Conservation (phyloP, 1,140 invertebrate species). For the Musca domestica region DNA sequence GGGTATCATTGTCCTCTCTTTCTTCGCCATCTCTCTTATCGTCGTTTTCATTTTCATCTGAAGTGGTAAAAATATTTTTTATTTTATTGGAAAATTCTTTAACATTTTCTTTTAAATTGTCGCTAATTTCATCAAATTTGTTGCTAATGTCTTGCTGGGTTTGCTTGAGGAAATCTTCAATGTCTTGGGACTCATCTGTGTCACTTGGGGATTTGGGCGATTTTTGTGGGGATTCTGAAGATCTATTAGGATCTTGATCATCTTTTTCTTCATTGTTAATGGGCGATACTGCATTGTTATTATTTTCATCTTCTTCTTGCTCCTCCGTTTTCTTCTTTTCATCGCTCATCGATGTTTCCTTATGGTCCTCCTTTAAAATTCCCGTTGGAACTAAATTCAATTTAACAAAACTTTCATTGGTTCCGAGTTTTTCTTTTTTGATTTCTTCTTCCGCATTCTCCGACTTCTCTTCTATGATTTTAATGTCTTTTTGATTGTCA, state of each 20-base stretch:
- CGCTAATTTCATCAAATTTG: constrained; percentile 5
- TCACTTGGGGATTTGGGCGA: neutral
- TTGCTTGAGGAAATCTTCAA: neutral
- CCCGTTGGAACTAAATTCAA: too few species aligned
- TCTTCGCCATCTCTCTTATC: neutral
- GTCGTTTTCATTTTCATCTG: constrained; percentile 1
- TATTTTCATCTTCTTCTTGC: constrained; percentile 20
- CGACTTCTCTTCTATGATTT: too few species aligned
- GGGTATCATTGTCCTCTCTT: too few species aligned
- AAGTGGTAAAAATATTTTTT: constrained; percentile 14
- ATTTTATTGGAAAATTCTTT: constrained; percentile 15
- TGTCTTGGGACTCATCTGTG: neutral
- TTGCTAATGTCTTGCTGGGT: neutral
- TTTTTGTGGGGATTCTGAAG: neutral
- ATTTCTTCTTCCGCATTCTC: too few species aligned
- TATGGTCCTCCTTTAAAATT: too few species aligned
- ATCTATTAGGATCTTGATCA: neutral
- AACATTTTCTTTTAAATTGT: constrained; percentile 24
- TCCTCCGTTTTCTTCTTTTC: constrained; percentile 5
- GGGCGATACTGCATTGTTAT: neutral
- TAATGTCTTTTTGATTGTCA: too few species aligned
- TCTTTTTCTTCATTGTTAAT: neutral
- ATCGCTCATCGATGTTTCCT: too few species aligned
- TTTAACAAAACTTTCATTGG: too few species aligned
- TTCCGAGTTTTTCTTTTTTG: too few species aligned